Evolutionary conservation across 2,113 vertebrate species (phyloP).

Genomic region (Nothoprocta pentlandii): DNA sequence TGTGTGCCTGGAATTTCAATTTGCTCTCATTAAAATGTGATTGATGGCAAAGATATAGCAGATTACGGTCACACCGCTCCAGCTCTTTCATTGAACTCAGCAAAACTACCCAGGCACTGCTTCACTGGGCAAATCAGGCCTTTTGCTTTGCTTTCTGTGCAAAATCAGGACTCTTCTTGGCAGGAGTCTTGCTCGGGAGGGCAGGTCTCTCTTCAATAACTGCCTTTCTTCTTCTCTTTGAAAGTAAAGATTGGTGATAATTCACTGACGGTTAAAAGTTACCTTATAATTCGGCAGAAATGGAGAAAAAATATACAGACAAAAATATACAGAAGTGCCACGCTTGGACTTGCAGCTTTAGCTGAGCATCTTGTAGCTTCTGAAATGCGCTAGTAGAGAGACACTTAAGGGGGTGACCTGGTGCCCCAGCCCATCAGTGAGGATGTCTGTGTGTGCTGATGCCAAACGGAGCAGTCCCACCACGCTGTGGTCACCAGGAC

Average conservation of each 20-base stretch:
- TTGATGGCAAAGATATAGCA: conserved; percentile 63
- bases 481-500: accelerated
- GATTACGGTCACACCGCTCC: conserved; percentile 22
- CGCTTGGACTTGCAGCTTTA: neutral
- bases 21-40: conserved; percentile 71
- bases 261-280: neutral
- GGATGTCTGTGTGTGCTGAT: accelerated
- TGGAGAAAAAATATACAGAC: neutral
- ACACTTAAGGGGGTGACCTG: neutral
- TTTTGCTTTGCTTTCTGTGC: conserved; percentile 8
- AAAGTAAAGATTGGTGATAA: neutral
- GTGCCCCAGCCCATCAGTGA: accelerated
- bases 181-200: neutral
- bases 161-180: neutral
- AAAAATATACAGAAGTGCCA: neutral
- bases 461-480: neutral
- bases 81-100: conserved; percentile 25
- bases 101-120: neutral
- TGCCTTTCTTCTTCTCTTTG: conserved; percentile 10
- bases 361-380: neutral
- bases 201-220: neutral
- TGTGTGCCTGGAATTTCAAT: conserved; percentile 74
- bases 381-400: neutral
- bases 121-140: neutral
- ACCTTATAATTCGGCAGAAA: neutral